These are phyloP conservation scores for Leptinotarsa juncta DNA, from an alignment of 2,888 invertebrate species.

Conservation along the genomic window DNA sequence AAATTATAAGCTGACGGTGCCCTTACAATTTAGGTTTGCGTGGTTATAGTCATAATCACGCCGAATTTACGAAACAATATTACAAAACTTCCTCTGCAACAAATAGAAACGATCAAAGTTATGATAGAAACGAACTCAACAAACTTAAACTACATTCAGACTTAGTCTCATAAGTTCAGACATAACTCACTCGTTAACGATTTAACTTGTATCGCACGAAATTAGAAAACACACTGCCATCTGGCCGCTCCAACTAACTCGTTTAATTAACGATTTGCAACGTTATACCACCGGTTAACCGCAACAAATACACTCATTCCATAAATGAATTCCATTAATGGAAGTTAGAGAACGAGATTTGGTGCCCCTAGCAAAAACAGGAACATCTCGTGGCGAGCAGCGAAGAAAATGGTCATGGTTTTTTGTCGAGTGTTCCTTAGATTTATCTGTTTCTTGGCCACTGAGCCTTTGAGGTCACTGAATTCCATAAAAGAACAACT, in stretches of 20 bases:
- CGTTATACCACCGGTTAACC: constrained; percentile 2
- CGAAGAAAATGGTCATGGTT: not conserved
- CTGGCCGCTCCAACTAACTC: not conserved
- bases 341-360: not conserved
- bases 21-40: not conserved
- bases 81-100: not conserved
- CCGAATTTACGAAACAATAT: not conserved
- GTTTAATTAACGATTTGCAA: constrained; percentile 9
- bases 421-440: not conserved
- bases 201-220: not conserved
- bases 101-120: not conserved
- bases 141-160: constrained; percentile 1
- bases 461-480: not conserved
- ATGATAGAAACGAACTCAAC: not conserved
- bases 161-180: not conserved
- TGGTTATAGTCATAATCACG: not conserved
- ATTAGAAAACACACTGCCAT: constrained; percentile 9
- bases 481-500: not conserved
- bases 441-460: not conserved
- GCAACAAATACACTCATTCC: constrained; percentile 11
- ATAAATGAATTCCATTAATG: constrained; percentile 7
- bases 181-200: constrained; percentile 12
- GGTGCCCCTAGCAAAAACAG: not conserved
- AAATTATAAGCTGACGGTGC: not conserved
- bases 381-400: not conserved